A percentile compares a stretch with the other conserved stretches of the same genome.
Conservation (phyloP, 1,140 invertebrate genomes). For the Lamellibrachia luymesi region DNA sequence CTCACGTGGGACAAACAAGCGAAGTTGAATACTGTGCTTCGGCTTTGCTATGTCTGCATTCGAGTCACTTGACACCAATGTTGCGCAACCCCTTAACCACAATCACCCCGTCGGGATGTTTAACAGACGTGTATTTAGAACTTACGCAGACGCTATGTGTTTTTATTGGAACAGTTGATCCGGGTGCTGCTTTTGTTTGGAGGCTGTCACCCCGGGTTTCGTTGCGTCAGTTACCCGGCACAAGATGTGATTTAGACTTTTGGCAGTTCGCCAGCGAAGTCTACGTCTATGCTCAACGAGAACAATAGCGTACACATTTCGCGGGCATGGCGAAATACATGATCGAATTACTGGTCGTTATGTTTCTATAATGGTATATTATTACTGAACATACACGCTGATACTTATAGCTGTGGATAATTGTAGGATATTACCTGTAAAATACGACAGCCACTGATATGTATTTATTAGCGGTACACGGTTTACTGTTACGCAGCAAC, state of each 20-base stretch:
- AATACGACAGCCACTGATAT: neutral
- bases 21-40: neutral
- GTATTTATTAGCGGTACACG: neutral
- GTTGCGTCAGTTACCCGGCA: neutral
- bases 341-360: neutral
- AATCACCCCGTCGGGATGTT: neutral
- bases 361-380: neutral
- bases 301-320: neutral
- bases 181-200: neutral
- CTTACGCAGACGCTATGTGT: neutral
- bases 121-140: neutral
- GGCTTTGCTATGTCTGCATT: neutral
- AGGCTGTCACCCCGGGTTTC: neutral
- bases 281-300: neutral
- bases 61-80: neutral
- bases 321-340: neutral
- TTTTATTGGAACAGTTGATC: neutral
- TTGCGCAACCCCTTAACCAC: neutral
- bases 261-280: neutral
- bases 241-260: neutral
- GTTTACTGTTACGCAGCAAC: neutral
- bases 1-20: neutral
- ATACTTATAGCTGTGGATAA: neutral
- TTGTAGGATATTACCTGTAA: neutral
- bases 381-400: neutral